Percentiles rank a stretch among this genome's conserved stretches.
These are phyloP conservation scores for Andricus quercusramuli DNA, from an alignment of 2,888 invertebrate species.

Conservation along the genomic window DNA sequence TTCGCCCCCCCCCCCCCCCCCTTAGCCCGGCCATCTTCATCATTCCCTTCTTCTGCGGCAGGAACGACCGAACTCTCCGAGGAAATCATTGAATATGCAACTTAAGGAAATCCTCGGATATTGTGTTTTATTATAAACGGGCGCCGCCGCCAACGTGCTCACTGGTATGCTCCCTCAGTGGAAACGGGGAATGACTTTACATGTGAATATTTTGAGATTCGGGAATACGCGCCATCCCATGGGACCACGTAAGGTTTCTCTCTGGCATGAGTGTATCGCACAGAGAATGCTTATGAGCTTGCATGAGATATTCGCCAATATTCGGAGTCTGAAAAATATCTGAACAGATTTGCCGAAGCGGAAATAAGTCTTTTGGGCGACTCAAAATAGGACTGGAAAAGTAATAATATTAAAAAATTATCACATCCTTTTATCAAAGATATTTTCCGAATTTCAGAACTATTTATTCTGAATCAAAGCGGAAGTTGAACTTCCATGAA, in stretches of 20 bases:
- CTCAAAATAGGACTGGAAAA: background rate
- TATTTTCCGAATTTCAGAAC: background rate
- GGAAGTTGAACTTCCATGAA: background rate
- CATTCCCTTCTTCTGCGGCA: slow-evolving; percentile 47
- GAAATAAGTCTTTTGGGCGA: slow-evolving; percentile 2
- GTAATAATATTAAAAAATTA: background rate
- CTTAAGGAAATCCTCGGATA: slow-evolving; percentile 79
- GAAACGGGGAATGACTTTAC: slow-evolving; percentile 66
- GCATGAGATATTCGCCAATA: slow-evolving; percentile 22
- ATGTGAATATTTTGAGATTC: slow-evolving; percentile 76
- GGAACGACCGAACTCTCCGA: slow-evolving; percentile 81
- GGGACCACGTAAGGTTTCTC: slow-evolving; percentile 58
- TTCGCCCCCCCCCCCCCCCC: slow-evolving; percentile 40
- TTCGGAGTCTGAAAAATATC: slow-evolving; percentile 5
- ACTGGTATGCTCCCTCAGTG: slow-evolving; percentile 49
- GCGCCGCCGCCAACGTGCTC: slow-evolving; percentile 50
- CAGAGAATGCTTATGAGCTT: slow-evolving; percentile 32
- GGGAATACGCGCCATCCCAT: slow-evolving; percentile 69
- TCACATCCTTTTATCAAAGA: background rate
- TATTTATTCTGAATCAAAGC: background rate
- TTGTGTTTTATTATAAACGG: slow-evolving; percentile 78
- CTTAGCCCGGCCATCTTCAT: slow-evolving; percentile 30
- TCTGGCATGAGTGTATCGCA: slow-evolving; percentile 13
- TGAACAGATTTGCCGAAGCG: slow-evolving; percentile 3
- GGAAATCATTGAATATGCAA: slow-evolving; percentile 90